Percentiles rank a stretch among this genome's conserved stretches.
Conservation (phyloP, 2,113 vertebrate genomes). For the Entosphenus tridentatus region DNA sequence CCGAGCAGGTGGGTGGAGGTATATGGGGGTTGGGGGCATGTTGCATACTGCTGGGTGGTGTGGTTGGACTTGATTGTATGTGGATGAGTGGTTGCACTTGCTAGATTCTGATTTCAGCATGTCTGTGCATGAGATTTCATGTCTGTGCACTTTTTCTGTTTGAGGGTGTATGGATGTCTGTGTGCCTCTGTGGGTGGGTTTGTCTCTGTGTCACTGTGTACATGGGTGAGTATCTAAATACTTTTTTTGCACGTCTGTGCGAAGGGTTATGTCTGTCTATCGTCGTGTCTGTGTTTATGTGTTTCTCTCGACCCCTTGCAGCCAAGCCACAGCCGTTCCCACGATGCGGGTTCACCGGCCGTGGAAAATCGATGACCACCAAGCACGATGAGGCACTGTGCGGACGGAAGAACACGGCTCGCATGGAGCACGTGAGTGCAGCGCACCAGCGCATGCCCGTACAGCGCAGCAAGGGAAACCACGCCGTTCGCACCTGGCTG, state of each 20-base stretch:
- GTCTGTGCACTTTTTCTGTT: neutral
- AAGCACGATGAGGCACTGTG: conserved; percentile 79
- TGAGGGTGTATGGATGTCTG: neutral
- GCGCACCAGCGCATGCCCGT: neutral
- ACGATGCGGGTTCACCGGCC: conserved; percentile 57
- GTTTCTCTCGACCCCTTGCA: conserved; percentile 16
- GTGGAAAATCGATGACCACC: conserved; percentile 91
- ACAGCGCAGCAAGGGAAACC: neutral
- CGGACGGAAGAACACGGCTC: conserved; percentile 80
- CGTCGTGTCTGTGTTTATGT: neutral
- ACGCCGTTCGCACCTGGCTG: neutral
- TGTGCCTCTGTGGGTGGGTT: neutral
- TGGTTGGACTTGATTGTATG: neutral
- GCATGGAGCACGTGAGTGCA: conserved; percentile 76
- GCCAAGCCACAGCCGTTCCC: conserved; percentile 61
- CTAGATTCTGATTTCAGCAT: neutral
- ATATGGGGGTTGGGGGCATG: neutral
- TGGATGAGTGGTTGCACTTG: neutral
- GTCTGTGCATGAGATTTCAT: conserved; percentile 1
- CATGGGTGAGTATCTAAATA: neutral
- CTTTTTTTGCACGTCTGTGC: neutral
- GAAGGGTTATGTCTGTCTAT: neutral
- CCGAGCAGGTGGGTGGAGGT: conserved; percentile 35
- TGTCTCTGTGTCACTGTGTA: conserved; percentile 3
- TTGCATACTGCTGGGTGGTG: neutral